Base-by-base conservation (phyloP, 1,140 invertebrate genomes). In the Cyrtorhinus lividipennis region DNA sequence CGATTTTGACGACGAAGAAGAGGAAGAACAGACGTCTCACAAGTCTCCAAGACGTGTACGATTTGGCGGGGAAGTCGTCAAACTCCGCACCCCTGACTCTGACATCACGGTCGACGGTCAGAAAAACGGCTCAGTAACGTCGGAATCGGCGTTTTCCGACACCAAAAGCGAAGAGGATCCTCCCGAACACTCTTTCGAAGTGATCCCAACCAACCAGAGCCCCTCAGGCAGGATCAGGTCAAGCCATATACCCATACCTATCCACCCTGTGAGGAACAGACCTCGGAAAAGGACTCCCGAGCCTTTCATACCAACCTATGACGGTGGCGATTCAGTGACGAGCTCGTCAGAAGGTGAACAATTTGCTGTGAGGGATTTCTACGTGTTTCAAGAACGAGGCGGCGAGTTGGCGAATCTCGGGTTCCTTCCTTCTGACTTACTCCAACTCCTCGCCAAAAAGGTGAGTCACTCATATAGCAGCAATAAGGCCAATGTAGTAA, bases 31-130 rank as follows among this genome's bases (percentile, higher is more conserved):
- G 59, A 74, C 72, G 62, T 73, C 23, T 63, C 66, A 62, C 56
- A 67, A 62, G 59, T 68, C 68, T 0, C 66, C 67, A 2, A 72
- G 75, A 61, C 79, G 85, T 68, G 88, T 90, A 0, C 80, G 85
- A 25, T 90, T 90, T 69, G 88, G 88, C 0, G 88, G 88, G 8
- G 88, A 89, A 75, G 79, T 86, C 56, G 82, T 90, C 0, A 89
- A 90, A 75, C 77, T 90, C 68, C 76, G 87, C 58, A 90, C 87
- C 13, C 88, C 88, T 0, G 87, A 90, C 66, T 88, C 86, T 69
- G 86, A 89, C 67, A 76, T 71, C 13, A 81, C 67, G 2, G 59
- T 61, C 10, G 66, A 69, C 24, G 64, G 27, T 53, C 18, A 8
- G 62, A 66, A 56, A 59, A 63, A 44, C 25, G 53, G 20, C 15